phyloP scores from a whole-genome alignment of 2,888 invertebrate genomes.

The Poecilobothrus nobilitatus region DNA sequence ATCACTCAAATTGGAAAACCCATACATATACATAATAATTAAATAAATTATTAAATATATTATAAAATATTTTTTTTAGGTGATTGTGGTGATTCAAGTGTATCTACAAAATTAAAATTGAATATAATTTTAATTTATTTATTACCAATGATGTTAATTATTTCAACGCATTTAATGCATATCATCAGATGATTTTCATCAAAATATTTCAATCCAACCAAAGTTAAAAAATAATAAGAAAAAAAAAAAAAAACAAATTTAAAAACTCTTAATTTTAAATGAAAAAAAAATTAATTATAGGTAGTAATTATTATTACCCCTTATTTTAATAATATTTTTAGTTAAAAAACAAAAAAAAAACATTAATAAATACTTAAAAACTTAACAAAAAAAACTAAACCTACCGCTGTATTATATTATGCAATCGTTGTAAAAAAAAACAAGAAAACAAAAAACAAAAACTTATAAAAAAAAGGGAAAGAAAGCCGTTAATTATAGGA shows the following conservation, averaged over 20 bases:
- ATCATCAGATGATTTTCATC: neutral
- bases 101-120: slow-evolving; percentile 20
- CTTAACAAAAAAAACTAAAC: neutral
- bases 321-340: neutral
- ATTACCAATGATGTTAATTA: neutral
- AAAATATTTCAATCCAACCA: neutral
- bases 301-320: no score
- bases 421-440: neutral
- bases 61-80: slow-evolving; percentile 19
- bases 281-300: neutral
- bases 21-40: no score
- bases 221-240: neutral
- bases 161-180: neutral
- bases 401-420: neutral
- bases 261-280: neutral
- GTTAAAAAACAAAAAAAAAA: neutral
- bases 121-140: neutral
- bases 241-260: neutral
- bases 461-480: no score
- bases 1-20: no score
- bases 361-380: neutral
- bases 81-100: slow-evolving; percentile 26
- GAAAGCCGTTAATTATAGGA: no score
- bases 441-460: neutral
- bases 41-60: slow-evolving; percentile 2